Percentiles rank a stretch among this genome's conserved stretches.
These are phyloP conservation scores for Maccullochella peelii DNA, from an alignment of 2,113 vertebrate species.

Conservation along the genomic window DNA sequence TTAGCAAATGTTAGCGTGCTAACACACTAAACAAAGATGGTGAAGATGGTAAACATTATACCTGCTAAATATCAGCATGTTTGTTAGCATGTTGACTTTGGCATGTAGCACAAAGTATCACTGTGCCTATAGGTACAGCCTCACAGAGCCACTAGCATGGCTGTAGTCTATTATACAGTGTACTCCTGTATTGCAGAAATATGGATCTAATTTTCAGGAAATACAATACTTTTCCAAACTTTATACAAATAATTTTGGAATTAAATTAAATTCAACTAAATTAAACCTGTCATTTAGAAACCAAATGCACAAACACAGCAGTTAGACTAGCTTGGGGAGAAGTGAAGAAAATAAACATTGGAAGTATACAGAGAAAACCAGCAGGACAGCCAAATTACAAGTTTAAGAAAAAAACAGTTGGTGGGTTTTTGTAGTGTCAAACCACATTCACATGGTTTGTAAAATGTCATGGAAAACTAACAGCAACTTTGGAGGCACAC, in stretches of 20 bases:
- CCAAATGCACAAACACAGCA: background rate
- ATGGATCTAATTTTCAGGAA: background rate
- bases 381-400: conserved; percentile 44
- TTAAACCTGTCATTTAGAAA: background rate
- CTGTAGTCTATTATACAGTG: background rate
- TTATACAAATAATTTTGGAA: background rate
- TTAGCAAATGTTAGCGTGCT: background rate
- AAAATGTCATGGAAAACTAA: conserved; percentile 65
- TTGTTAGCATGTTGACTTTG: background rate
- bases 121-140: background rate
- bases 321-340: background rate
- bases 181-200: background rate
- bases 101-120: background rate
- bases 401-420: conserved; percentile 18
- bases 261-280: background rate
- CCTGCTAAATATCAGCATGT: background rate
- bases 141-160: background rate
- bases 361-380: background rate
- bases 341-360: background rate
- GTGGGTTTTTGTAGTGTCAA: conserved; percentile 55
- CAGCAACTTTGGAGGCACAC: conserved; percentile 36
- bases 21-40: background rate
- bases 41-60: background rate
- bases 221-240: background rate
- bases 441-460: conserved; percentile 58